Base-by-base conservation (phyloP, 2,113 vertebrate genomes). In the Hylia prasina region DNA sequence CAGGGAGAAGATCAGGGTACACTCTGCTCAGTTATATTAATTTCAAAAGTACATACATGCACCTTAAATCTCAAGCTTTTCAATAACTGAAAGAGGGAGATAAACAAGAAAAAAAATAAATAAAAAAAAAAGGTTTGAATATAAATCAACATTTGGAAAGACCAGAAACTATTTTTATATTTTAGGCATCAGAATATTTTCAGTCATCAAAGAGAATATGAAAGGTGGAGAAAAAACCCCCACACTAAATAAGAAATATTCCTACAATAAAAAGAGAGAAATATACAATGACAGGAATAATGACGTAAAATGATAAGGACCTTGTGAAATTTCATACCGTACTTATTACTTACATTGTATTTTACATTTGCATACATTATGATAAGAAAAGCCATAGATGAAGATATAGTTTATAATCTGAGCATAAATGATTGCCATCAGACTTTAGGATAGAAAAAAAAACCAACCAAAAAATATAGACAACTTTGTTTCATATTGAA, bases 171-270 rank as follows among this genome's bases (percentile, higher is more conserved):
- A 58, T 63, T 82, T 92, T 82, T 91, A 4, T 82, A n/a, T 86
- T 88, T 91, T 77, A 83, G 47, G 37, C 47, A 77, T 22, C 54
- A 90, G 78, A 90, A 70, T 70, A 56, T 17, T 66, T 95, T 88
- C 50, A 90, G 12, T 70, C 87, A 96, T 93, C 66, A 94, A 94
- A 88, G 35, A 77, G 78, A 95, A 80, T 73, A 95, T 40, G 68
- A 75, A 78, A 93, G 13, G 27, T 21, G 42, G 79, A 82, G 39
- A 47, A 85, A 83, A 87, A 45, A 3, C 0, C 1, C 16, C 10
- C 11, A 33, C 15, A 44, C n/a, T 89, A 73, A 88, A 82, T 88
- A 58, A 92, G 87, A 91, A 91, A 44, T 19, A 44, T 82, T 70
- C 24, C 6, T 82, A 40, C 47, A 77, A 42, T 65, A 72, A 75